These are phyloP conservation scores for Rhyzopertha dominica DNA, from an alignment of 1,140 invertebrate species.

Conservation along the genomic window DNA sequence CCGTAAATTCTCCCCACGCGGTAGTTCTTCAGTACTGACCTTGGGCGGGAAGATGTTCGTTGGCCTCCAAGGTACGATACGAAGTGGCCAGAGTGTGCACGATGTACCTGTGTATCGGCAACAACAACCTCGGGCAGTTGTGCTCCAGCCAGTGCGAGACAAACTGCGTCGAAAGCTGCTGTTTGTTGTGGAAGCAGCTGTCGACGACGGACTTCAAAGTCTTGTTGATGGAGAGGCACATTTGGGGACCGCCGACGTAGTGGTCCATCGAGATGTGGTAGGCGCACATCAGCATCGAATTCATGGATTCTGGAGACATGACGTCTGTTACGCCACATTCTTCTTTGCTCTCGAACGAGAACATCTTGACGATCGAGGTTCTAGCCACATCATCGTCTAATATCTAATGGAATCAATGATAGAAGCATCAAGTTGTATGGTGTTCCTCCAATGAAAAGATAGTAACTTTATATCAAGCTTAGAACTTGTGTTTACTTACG, in stretches of 20 bases:
- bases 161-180: slow-evolving; percentile 64
- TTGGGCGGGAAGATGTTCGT: slow-evolving; percentile 47
- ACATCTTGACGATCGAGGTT: slow-evolving; percentile 46
- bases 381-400: slow-evolving; percentile 39
- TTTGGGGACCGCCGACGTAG: slow-evolving; percentile 58
- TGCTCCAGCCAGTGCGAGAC: slow-evolving; percentile 74
- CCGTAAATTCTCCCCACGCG: slow-evolving; percentile 12
- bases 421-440: no score
- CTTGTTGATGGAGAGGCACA: slow-evolving; percentile 56
- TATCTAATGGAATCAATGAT: no score
- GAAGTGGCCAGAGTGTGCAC: slow-evolving; percentile 73
- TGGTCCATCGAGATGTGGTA: slow-evolving; percentile 73
- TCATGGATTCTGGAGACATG: slow-evolving; percentile 56
- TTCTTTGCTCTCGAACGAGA: slow-evolving; percentile 36
- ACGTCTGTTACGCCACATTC: slow-evolving; percentile 45
- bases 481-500: slow-evolving; percentile 28
- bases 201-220: slow-evolving; percentile 65
- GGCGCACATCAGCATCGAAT: slow-evolving; percentile 60
- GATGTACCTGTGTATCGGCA: slow-evolving; percentile 68
- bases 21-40: slow-evolving; percentile 38
- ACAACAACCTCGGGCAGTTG: slow-evolving; percentile 67
- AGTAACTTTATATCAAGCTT: no score
- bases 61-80: slow-evolving; percentile 60
- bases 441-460: no score
- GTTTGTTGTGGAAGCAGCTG: slow-evolving; percentile 75